Evolutionary conservation across 2,113 vertebrate species (phyloP).

Genomic region (Prolemur simus): DNA sequence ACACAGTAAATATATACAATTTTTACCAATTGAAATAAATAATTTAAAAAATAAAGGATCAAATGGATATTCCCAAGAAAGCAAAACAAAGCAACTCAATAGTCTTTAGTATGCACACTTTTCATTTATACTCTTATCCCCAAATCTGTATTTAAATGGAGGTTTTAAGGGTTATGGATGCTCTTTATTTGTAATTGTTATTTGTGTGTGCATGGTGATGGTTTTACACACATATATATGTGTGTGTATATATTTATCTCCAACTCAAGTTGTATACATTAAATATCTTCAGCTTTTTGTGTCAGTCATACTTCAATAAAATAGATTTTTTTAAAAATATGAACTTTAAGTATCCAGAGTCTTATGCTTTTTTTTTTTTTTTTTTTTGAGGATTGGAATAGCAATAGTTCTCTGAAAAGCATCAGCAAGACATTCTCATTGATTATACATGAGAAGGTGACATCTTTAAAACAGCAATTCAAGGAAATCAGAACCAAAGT

Average conservation of each 20-base stretch:
- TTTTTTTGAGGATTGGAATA: neutral
- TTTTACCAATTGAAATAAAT: neutral
- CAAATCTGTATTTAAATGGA: neutral
- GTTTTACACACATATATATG: neutral
- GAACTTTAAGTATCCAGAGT: neutral
- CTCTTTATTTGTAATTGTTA: neutral
- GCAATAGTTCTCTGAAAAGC: neutral
- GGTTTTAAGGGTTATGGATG: neutral
- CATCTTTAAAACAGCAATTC: neutral
- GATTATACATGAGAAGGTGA: neutral
- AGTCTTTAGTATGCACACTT: neutral
- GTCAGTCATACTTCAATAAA: neutral
- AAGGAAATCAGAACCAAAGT: neutral
- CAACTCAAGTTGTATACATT: neutral
- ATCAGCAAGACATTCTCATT: neutral
- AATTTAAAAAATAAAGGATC: neutral
- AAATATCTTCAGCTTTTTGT: neutral
- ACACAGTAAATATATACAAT: neutral
- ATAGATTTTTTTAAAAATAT: neutral
- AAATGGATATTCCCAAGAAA: neutral
- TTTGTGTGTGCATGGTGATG: neutral
- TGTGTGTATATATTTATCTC: neutral
- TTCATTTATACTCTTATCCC: neutral
- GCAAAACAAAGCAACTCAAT: neutral
- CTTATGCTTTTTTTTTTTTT: neutral